Conservation (phyloP, 2,113 vertebrate genomes). For the Aspiorhynchus laticeps region DNA sequence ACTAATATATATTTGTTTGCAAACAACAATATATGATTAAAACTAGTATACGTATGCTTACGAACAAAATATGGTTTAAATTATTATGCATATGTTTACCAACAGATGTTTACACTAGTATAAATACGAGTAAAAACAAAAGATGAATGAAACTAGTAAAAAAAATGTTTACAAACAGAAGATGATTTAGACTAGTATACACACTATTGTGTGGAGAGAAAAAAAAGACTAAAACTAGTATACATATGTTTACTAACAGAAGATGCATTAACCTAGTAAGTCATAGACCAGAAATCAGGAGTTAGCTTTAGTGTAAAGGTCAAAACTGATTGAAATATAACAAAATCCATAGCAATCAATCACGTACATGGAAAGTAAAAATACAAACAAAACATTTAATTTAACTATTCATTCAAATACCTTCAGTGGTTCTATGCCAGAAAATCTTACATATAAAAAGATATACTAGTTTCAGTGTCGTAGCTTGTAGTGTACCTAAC, state of each 20-base stretch:
- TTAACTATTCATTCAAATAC: neutral
- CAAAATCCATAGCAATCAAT: neutral
- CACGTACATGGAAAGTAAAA: neutral
- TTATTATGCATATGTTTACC: no score
- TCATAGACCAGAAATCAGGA: neutral
- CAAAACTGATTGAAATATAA: neutral
- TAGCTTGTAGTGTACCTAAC: neutral
- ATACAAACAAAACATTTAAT: neutral
- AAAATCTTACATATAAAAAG: neutral
- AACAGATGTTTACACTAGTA: no score
- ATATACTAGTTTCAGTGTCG: neutral
- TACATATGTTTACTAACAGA: neutral
- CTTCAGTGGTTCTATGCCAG: neutral
- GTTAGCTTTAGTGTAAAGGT: neutral
- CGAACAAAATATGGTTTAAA: no score
- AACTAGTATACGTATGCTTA: neutral
- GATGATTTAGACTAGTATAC: neutral
- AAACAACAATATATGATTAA: neutral
- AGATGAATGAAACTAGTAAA: no score
- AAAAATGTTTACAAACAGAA: no score
- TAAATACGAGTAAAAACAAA: no score
- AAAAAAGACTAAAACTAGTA: no score
- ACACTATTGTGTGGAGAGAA: neutral
- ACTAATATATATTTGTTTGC: neutral
- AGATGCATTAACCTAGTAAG: neutral